Conservation (phyloP, 2,888 invertebrate genomes). For the Plusia festucae region DNA sequence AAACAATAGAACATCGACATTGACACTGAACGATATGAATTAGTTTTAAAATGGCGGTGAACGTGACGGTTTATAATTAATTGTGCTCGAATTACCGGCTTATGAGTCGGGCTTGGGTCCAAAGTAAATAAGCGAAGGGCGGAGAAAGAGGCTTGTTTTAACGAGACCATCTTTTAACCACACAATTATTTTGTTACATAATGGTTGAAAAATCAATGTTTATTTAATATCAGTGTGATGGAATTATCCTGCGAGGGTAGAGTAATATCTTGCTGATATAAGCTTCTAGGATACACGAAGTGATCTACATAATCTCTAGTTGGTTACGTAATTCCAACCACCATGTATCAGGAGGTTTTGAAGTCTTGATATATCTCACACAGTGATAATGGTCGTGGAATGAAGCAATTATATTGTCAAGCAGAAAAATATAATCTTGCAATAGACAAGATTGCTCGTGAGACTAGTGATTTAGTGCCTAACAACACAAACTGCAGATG, state of each 20-base stretch:
- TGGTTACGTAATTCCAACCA: not conserved
- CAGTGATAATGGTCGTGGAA: not conserved
- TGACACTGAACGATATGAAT: constrained; percentile 21
- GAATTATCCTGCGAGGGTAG: not conserved
- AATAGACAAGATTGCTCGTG: not conserved
- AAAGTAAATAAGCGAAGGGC: constrained; percentile 25
- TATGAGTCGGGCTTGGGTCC: constrained; percentile 20
- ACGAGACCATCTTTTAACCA: constrained; percentile 9
- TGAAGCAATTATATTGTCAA: too few relatives aligned
- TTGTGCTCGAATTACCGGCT: constrained; percentile 39
- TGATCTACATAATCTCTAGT: constrained; percentile 4
- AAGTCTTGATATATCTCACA: not conserved
- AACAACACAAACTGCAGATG: not conserved
- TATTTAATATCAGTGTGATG: not conserved
- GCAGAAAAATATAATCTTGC: too few relatives aligned
- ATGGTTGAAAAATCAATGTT: not conserved
- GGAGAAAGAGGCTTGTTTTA: not conserved
- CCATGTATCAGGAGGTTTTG: not conserved
- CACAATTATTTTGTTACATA: not conserved
- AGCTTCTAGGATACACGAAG: constrained; percentile 4
- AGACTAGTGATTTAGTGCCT: not conserved
- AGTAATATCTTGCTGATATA: not conserved
- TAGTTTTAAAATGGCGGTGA: constrained; percentile 27
- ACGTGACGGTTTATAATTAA: constrained; percentile 45
- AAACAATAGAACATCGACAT: constrained; percentile 27